These are phyloP conservation scores for Ceriagrion tenellum DNA, from an alignment of 2,888 invertebrate species.

Conservation along the genomic window DNA sequence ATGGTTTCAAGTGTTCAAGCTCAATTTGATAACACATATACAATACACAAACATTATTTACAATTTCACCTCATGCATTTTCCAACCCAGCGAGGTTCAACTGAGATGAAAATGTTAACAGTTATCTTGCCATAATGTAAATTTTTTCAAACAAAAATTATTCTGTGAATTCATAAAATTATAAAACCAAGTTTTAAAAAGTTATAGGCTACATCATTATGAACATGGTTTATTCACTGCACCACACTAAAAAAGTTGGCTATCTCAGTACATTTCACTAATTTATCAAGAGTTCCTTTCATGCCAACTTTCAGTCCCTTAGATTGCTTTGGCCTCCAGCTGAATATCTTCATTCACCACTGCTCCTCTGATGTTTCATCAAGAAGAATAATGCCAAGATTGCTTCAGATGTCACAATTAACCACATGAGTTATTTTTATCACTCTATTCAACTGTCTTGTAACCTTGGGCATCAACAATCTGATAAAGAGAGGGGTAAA, in stretches of 20 bases:
- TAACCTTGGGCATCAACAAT: not conserved
- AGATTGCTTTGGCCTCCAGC: not conserved
- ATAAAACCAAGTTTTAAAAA: not conserved
- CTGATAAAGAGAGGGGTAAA: not conserved
- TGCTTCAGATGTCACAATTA: not conserved
- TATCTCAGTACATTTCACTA: not conserved
- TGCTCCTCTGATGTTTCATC: not conserved
- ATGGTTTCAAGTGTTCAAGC: not conserved
- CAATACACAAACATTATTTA: not conserved
- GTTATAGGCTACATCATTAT: not conserved
- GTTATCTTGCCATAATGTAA: not conserved
- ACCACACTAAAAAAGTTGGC: not conserved
- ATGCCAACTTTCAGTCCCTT: not conserved
- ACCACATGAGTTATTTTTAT: not conserved
- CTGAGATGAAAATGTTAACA: not conserved
- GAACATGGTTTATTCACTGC: not conserved
- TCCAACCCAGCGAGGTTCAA: not conserved
- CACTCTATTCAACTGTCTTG: not conserved
- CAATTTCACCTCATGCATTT: not conserved
- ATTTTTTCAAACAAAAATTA: not conserved
- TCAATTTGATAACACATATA: not conserved
- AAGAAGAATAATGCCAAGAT: not conserved
- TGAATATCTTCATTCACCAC: not conserved
- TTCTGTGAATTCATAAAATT: not conserved
- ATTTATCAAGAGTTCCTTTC: not conserved